phyloP scores from a whole-genome alignment of 2,888 invertebrate species.

The Macrosiphum euphorbiae region DNA sequence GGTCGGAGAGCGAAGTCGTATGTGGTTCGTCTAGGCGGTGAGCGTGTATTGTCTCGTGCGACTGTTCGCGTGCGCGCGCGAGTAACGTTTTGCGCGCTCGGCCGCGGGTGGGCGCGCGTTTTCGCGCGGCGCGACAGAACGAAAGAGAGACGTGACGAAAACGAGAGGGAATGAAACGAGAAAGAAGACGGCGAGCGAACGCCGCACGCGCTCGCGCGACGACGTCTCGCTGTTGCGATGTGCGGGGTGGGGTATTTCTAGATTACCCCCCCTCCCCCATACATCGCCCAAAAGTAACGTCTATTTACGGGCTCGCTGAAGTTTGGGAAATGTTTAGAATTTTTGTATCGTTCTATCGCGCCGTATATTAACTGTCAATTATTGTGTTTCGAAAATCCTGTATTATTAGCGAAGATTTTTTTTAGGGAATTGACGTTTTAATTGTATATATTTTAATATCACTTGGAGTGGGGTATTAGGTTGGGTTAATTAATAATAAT shows the following conservation, averaged over 20 bases:
- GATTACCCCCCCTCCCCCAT: not conserved
- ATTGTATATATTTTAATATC: not conserved
- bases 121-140: not conserved
- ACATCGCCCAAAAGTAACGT: not conserved
- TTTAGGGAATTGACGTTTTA: no score
- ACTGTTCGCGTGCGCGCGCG: not conserved
- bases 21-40: not conserved
- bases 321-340: not conserved
- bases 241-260: not conserved
- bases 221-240: not conserved
- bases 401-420: no score
- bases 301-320: not conserved
- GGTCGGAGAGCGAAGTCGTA: constrained; percentile 9
- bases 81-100: not conserved
- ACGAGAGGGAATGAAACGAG: not conserved
- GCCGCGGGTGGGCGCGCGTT: not conserved
- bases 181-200: not conserved
- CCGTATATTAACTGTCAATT: not conserved
- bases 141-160: not conserved
- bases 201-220: not conserved
- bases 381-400: no score
- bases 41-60: not conserved
- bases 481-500: not conserved
- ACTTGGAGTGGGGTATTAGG: not conserved
- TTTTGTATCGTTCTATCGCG: not conserved